Evolutionary conservation across 2,113 vertebrate genomes (phyloP).

Genomic region (Lota lota): DNA sequence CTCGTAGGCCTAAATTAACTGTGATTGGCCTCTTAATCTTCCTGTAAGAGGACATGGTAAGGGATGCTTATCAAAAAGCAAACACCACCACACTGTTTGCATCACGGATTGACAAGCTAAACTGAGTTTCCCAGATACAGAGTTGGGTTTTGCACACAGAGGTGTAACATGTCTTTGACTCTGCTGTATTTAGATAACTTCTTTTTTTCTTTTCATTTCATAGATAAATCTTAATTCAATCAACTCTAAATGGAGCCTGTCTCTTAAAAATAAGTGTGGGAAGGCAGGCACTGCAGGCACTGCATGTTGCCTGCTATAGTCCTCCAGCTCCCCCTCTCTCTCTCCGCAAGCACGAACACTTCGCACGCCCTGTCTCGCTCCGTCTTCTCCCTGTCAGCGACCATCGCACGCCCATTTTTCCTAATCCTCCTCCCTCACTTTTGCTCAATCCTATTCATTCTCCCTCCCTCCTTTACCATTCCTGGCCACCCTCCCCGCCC

Average conservation of each 20-base stretch:
- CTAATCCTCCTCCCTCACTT: slow-evolving; percentile 4
- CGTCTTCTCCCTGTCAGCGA: neutral
- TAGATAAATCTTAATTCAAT: neutral
- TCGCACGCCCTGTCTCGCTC: slow-evolving; percentile 17
- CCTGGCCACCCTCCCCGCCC: neutral
- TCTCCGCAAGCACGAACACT: slow-evolving; percentile 26
- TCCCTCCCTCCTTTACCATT: slow-evolving; percentile 30
- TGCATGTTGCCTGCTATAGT: slow-evolving; percentile 21
- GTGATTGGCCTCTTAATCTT: slow-evolving; percentile 57
- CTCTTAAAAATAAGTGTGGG: slow-evolving; percentile 4
- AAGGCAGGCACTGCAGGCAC: neutral
- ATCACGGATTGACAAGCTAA: slow-evolving; percentile 35
- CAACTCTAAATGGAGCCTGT: neutral
- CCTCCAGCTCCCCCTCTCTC: slow-evolving; percentile 66
- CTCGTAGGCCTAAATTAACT: slow-evolving; percentile 52
- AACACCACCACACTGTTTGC: slow-evolving; percentile 54
- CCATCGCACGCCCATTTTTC: slow-evolving; percentile 28
- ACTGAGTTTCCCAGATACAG: slow-evolving; percentile 18
- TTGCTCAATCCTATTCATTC: neutral
- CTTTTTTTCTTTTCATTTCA: slow-evolving; percentile 17
- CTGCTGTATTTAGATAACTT: slow-evolving; percentile 18
- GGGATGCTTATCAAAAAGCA: slow-evolving; percentile 64
- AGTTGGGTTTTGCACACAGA: slow-evolving; percentile 22
- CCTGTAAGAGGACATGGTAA: slow-evolving; percentile 58
- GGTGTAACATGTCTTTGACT: slow-evolving; percentile 12